A percentile compares a stretch with the other conserved stretches of the same genome.
Evolutionary conservation across 2,113 vertebrate species (phyloP).

Genomic region (Apteryx mantelli): DNA sequence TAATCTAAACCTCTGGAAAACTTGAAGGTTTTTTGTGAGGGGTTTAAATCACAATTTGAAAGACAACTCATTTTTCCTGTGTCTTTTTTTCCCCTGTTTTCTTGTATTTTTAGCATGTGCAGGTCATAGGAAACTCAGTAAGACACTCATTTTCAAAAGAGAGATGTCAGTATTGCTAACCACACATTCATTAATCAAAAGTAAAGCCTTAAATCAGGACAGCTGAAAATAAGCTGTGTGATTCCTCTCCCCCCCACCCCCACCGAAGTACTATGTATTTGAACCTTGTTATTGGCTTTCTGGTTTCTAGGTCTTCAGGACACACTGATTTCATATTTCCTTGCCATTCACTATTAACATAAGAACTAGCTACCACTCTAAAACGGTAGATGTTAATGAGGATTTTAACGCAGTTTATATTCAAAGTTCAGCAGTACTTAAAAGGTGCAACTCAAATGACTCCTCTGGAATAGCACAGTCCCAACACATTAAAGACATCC

Average conservation of each 20-base stretch:
- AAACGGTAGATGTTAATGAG: neutral
- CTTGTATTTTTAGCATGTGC: conserved; percentile 5
- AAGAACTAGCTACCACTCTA: neutral
- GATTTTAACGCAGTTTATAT: neutral
- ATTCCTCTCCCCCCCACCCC: neutral
- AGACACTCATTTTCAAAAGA: neutral
- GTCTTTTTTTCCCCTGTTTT: neutral
- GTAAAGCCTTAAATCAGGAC: neutral
- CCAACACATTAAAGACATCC: neutral
- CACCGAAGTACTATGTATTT: neutral
- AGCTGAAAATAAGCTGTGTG: neutral
- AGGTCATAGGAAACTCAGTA: neutral
- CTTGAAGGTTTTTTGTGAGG: neutral
- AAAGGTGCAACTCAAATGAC: neutral
- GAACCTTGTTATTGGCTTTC: neutral
- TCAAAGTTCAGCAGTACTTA: neutral
- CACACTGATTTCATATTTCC: neutral
- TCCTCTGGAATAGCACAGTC: neutral
- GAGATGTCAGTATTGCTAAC: neutral
- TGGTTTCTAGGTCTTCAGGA: neutral
- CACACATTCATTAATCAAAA: neutral
- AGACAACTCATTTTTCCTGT: neutral
- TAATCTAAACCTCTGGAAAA: neutral
- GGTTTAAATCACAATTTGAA: neutral
- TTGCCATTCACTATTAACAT: neutral